Conservation (phyloP, 1,140 invertebrate species). For the Marisa cornuarietis region DNA sequence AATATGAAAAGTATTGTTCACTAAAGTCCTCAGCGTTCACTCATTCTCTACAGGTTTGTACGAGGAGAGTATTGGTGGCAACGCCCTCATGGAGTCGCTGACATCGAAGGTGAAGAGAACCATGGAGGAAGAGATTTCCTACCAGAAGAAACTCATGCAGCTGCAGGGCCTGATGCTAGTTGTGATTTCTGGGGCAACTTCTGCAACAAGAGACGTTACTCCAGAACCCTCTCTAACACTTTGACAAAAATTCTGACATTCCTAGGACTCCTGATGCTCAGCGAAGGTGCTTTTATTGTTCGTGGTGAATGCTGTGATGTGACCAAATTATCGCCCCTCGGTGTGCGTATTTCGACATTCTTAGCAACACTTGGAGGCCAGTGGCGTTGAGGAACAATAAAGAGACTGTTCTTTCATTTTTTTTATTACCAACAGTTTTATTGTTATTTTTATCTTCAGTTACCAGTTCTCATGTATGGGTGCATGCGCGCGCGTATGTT, state of each 20-base stretch:
- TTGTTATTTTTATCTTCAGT: too few species aligned
- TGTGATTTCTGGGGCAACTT: constrained; percentile 52
- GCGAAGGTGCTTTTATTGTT: neutral
- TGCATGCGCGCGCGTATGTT: too few species aligned
- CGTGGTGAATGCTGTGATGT: neutral
- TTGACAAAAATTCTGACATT: neutral
- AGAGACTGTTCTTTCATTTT: too few species aligned
- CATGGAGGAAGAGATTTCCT: constrained; percentile 75
- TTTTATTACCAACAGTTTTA: too few species aligned
- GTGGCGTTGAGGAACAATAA: too few species aligned
- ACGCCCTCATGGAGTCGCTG: constrained; percentile 70
- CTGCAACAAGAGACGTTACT: neutral
- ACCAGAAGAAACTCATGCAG: constrained; percentile 64
- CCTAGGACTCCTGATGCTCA: neutral
- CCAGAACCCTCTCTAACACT: neutral
- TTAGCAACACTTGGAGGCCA: too few species aligned
- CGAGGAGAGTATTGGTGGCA: constrained; percentile 52
- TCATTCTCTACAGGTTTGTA: constrained; percentile 50
- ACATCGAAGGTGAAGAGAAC: constrained; percentile 72
- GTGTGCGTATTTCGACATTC: too few species aligned
- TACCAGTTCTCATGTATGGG: too few species aligned
- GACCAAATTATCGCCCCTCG: too few species aligned
- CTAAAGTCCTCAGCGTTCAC: neutral
- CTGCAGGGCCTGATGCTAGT: constrained; percentile 62
- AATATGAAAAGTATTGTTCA: neutral